Conservation (phyloP, 2,797 vertebrate genomes). For the Lithobates sylvaticus region DNA sequence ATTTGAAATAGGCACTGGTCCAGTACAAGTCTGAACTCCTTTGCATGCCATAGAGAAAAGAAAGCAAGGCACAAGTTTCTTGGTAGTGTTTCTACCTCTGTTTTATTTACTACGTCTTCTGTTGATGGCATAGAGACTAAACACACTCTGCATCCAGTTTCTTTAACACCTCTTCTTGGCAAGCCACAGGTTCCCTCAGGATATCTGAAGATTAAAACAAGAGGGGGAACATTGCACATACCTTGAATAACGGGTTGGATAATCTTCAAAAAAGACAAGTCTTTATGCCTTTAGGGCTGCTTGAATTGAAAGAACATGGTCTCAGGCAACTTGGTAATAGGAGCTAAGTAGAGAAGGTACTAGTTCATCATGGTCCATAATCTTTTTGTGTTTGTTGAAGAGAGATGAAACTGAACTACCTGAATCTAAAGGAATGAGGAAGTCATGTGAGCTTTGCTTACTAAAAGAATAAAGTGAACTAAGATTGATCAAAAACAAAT, state of each 20-base stretch:
- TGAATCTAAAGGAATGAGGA: constrained; percentile 20
- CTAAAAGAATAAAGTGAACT: too few species aligned
- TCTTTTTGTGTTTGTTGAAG: constrained; percentile 15
- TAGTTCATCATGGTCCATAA: constrained; percentile 14
- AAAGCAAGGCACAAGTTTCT: neutral
- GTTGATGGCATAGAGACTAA: neutral
- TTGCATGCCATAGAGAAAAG: neutral
- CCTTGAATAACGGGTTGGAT: constrained; percentile 51
- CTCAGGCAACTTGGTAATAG: constrained; percentile 25
- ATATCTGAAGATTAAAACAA: constrained; percentile 42
- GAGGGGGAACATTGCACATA: constrained; percentile 38
- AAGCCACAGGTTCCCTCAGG: constrained; percentile 36
- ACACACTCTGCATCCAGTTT: neutral
- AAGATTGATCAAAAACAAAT: too few species aligned
- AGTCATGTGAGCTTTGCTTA: neutral
- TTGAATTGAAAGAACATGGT: constrained; percentile 29
- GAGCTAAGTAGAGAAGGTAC: constrained; percentile 29
- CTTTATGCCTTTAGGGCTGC: constrained; percentile 10
- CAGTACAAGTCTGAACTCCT: neutral
- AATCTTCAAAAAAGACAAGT: constrained; percentile 46
- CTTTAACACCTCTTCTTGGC: constrained; percentile 23
- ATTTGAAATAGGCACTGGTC: neutral
- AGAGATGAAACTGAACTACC: constrained; percentile 24
- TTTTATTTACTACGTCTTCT: neutral
- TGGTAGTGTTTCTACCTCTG: neutral